phyloP scores from a whole-genome alignment of 1,140 invertebrate species.

The Heterodera carotae region DNA sequence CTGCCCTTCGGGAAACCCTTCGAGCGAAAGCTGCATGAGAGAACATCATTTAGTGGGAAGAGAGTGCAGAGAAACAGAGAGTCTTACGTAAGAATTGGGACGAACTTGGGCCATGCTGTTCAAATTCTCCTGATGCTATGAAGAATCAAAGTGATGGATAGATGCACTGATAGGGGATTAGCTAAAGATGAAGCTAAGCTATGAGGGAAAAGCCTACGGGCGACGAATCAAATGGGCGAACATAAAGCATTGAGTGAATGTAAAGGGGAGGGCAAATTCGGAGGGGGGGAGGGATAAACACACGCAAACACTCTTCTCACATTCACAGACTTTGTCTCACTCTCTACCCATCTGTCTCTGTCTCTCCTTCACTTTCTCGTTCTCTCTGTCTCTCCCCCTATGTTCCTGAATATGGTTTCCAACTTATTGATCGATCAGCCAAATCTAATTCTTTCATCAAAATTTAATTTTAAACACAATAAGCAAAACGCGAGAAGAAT shows the following conservation, averaged over 20 bases:
- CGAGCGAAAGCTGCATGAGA: slow-evolving; percentile 18
- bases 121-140: background rate
- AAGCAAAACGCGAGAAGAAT: too few relatives aligned
- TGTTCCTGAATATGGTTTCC: background rate
- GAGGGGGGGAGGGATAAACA: too few relatives aligned
- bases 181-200: too few relatives aligned
- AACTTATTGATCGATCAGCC: too few relatives aligned
- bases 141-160: background rate
- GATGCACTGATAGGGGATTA: too few relatives aligned
- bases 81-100: slow-evolving; percentile 17
- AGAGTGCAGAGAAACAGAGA: background rate
- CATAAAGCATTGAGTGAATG: background rate
- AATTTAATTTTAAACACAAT: too few relatives aligned
- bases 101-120: slow-evolving; percentile 23
- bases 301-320: background rate
- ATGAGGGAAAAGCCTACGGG: too few relatives aligned
- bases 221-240: background rate
- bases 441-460: too few relatives aligned
- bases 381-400: background rate
- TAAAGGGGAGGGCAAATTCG: background rate
- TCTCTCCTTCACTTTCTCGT: background rate
- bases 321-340: background rate
- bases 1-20: slow-evolving; percentile 25
- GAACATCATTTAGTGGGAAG: background rate
- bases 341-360: background rate